Conservation (phyloP, 2,113 vertebrate species). For the Callipepla squamata region DNA sequence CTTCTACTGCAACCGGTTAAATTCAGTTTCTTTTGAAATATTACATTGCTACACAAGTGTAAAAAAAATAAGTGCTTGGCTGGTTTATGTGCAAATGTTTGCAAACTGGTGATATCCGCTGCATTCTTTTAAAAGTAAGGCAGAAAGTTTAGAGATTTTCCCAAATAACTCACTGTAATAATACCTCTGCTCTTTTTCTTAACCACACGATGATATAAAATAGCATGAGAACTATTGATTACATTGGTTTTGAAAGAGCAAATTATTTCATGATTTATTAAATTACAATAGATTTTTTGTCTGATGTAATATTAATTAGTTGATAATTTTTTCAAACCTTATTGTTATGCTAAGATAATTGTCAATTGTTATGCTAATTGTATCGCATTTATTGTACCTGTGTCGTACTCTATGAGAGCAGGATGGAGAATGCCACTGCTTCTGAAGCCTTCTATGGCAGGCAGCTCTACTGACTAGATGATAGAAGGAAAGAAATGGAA, state of each 20-base stretch:
- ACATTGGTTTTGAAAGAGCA: constrained; percentile 26
- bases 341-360: neutral
- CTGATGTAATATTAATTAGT: neutral
- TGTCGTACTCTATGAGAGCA: neutral
- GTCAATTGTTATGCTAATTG: neutral
- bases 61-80: neutral
- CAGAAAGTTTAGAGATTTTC: neutral
- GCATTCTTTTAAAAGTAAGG: neutral
- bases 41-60: neutral
- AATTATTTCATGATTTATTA: constrained; percentile 35
- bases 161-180: neutral
- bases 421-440: neutral
- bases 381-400: neutral
- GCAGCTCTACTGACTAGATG: neutral
- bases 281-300: constrained; percentile 1
- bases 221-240: neutral
- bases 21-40: constrained; percentile 28
- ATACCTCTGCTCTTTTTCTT: constrained; percentile 9
- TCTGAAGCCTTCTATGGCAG: neutral
- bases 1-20: neutral
- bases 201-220: neutral
- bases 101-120: constrained; percentile 36
- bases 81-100: constrained; percentile 27
- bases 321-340: constrained; percentile 4
- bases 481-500: neutral